These are phyloP conservation scores for Callitettix versicolor DNA, from an alignment of 1,140 invertebrate species.

Conservation along the genomic window DNA sequence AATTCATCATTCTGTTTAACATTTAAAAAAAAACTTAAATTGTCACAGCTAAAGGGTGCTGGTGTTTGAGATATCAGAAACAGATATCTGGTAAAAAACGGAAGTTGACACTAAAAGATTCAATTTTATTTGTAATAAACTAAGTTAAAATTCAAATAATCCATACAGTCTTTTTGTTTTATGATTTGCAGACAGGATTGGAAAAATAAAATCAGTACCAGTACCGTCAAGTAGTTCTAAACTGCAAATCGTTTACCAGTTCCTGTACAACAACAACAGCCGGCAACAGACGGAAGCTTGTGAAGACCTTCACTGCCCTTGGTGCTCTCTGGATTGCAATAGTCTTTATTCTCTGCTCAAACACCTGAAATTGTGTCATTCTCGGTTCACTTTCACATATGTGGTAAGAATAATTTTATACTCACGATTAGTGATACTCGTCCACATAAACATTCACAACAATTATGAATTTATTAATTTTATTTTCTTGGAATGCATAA, in stretches of 20 bases:
- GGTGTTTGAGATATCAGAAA: no score
- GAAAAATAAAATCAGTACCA: background rate
- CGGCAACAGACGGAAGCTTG: slow-evolving; percentile 89
- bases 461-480: no score
- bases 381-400: slow-evolving; percentile 86
- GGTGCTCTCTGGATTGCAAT: slow-evolving; percentile 86
- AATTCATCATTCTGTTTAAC: no score
- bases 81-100: no score
- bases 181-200: background rate
- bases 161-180: background rate
- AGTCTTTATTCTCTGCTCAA: slow-evolving; percentile 81
- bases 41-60: no score
- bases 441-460: no score
- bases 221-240: background rate
- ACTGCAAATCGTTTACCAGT: slow-evolving; percentile 71
- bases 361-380: slow-evolving; percentile 87
- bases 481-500: no score
- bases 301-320: slow-evolving; percentile 85
- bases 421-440: no score
- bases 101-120: no score
- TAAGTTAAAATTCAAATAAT: no score
- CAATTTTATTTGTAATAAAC: no score
- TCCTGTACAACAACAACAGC: slow-evolving; percentile 90
- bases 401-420: slow-evolving; percentile 49
- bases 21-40: no score